Percentiles rank a stretch among this genome's conserved stretches.
Conservation (phyloP, 2,888 invertebrate species). For the Tetheella fluctuosa region DNA sequence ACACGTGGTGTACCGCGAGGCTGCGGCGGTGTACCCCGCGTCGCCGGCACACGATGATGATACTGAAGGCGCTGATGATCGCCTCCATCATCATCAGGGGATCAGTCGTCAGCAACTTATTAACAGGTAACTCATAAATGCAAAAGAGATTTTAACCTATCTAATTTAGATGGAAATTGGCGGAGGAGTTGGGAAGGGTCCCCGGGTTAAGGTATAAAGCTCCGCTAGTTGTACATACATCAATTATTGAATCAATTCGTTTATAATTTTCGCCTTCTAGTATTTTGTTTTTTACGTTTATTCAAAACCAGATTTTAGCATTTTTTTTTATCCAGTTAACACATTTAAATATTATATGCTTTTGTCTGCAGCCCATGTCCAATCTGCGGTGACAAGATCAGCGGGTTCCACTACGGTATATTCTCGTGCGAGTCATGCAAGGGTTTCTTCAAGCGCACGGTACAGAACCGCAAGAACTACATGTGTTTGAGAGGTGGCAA, state of each 20-base stretch:
- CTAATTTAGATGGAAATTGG: too few relatives aligned
- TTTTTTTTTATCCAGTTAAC: too few relatives aligned
- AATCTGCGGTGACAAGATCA: constrained; percentile 97
- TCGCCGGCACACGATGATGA: constrained; percentile 73
- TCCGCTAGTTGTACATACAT: too few relatives aligned
- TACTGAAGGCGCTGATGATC: constrained; percentile 76
- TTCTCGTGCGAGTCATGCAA: constrained; percentile 99
- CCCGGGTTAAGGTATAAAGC: too few relatives aligned
- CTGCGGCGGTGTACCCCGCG: constrained; percentile 61
- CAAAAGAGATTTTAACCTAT: too few relatives aligned
- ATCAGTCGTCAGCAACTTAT: constrained; percentile 95
- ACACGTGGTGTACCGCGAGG: constrained; percentile 72
- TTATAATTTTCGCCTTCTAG: too few relatives aligned
- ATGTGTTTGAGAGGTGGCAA: constrained; percentile 95
- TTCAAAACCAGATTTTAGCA: too few relatives aligned
- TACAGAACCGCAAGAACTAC: constrained; percentile 99
- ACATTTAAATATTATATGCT: not conserved
- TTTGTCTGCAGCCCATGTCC: constrained; percentile 91
- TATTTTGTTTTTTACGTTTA: too few relatives aligned
- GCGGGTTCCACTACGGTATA: constrained; percentile 98
- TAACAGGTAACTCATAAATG: constrained; percentile 86
- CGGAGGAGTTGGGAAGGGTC: too few relatives aligned
- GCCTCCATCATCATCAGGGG: constrained; percentile 86
- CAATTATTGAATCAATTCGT: too few relatives aligned
- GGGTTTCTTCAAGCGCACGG: constrained; percentile 98